phyloP scores from a whole-genome alignment of 2,888 invertebrate species.

The Drosophila emarginata region DNA sequence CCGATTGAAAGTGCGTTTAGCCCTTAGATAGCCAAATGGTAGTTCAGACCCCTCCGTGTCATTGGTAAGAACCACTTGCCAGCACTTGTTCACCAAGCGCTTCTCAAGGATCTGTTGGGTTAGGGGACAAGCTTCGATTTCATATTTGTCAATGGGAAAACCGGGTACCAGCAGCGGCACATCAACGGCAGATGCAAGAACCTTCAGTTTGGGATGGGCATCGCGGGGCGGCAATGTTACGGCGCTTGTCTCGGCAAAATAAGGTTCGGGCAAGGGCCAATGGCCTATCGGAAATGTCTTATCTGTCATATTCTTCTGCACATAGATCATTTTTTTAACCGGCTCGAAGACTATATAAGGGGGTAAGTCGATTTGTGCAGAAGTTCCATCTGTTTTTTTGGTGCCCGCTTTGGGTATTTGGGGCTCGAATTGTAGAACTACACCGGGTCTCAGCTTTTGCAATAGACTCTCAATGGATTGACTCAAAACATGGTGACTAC shows the following conservation, averaged over 20 bases:
- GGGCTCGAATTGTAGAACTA: conserved; percentile 98
- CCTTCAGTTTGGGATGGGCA: conserved; percentile 97
- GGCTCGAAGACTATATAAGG: conserved; percentile 91
- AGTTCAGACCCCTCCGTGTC: conserved; percentile 94
- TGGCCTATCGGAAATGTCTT: conserved; percentile 96
- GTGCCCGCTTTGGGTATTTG: conserved; percentile 83
- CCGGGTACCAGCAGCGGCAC: conserved; percentile 98
- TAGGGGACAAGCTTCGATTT: conserved; percentile 97
- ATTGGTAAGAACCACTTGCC: conserved; percentile 96
- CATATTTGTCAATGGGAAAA: conserved; percentile 99
- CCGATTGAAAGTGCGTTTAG: conserved; percentile 95
- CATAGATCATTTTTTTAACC: conserved; percentile 88
- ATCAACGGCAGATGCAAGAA: conserved; percentile 93
- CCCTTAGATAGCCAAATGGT: conserved; percentile 99
- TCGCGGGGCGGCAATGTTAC: conserved; percentile 94
- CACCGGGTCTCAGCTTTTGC: conserved; percentile 98
- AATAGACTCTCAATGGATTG: conserved; percentile 98
- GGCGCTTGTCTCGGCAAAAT: conserved; percentile 96
- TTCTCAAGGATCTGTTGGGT: conserved; percentile 97
- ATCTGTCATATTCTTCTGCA: conserved; percentile 91
- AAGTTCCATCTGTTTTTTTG: background rate
- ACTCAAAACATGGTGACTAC: conserved; percentile 96
- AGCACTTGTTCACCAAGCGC: conserved; percentile 96
- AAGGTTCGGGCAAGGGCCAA: conserved; percentile 99
- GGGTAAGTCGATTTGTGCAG: conserved; percentile 72